Conservation (phyloP, 1,140 invertebrate species). For the Euura lappo region DNA sequence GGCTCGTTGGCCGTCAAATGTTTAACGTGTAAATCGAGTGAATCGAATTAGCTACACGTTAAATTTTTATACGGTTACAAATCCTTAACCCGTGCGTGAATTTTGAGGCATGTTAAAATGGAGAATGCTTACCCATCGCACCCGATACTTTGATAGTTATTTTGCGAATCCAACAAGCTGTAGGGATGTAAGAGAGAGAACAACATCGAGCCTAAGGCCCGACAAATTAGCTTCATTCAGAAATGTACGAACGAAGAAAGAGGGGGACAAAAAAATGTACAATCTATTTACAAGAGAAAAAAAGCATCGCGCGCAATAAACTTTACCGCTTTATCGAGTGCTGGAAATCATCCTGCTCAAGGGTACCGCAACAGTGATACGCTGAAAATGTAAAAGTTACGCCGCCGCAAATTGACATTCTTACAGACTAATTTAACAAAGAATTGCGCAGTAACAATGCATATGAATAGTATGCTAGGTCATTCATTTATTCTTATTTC, state of each 20-base stretch:
- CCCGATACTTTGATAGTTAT: constrained; percentile 31
- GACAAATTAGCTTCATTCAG: neutral
- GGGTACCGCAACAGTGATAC: constrained; percentile 30
- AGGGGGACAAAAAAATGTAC: neutral
- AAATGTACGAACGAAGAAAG: neutral
- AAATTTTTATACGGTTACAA: constrained; percentile 35
- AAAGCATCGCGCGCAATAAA: neutral
- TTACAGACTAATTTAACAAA: constrained; percentile 36
- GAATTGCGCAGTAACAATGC: constrained; percentile 2
- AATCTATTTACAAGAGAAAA: neutral
- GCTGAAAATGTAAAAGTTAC: constrained; percentile 43
- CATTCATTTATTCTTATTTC: neutral
- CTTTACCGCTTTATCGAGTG: neutral
- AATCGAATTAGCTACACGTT: neutral
- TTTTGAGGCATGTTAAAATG: constrained; percentile 17
- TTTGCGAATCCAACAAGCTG: constrained; percentile 42
- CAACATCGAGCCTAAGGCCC: constrained; percentile 8
- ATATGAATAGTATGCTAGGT: neutral
- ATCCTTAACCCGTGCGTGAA: constrained; percentile 33
- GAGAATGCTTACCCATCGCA: constrained; percentile 44
- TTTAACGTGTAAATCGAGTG: neutral
- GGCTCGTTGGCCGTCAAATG: neutral
- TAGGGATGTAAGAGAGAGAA: constrained; percentile 30
- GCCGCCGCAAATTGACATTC: constrained; percentile 22
- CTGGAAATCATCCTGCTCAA: constrained; percentile 41